Conservation (phyloP, 2,888 invertebrate species). For the Rhopalosiphum nymphaeae region DNA sequence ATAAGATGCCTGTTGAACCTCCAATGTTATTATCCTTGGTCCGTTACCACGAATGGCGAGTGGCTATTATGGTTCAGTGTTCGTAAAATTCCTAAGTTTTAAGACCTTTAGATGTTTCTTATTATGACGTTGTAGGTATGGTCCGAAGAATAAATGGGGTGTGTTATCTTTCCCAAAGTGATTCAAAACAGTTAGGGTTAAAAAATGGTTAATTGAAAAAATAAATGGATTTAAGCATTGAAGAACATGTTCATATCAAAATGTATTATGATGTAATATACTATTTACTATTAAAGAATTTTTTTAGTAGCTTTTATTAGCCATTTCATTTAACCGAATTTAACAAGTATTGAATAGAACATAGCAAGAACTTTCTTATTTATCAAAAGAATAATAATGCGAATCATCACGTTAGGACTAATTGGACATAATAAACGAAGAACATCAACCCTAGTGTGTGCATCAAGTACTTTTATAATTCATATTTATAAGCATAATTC, state of each 20-base stretch:
- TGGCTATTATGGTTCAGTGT: not conserved
- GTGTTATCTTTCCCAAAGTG: not conserved
- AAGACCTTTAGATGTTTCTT: constrained; percentile 40
- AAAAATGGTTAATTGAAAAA: not conserved
- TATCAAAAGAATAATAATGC: not conserved
- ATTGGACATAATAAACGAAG: constrained; percentile 8
- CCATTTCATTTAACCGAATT: not conserved
- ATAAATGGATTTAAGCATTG: not conserved
- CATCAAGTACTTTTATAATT: not conserved
- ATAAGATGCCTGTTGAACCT: constrained; percentile 35
- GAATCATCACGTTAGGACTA: not conserved
- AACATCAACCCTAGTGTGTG: not conserved
- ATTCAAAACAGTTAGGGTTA: not conserved
- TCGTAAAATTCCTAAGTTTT: constrained; percentile 36
- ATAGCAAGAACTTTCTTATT: not conserved
- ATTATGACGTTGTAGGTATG: not conserved
- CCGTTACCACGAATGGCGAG: not conserved
- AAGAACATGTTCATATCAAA: not conserved
- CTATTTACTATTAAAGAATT: not conserved
- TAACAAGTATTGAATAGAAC: not conserved
- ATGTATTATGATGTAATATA: not conserved
- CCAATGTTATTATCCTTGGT: constrained; percentile 21
- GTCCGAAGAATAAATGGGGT: not conserved
- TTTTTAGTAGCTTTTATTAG: not conserved
- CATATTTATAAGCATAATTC: not conserved